These are phyloP conservation scores for Chrysopilus asiliformis DNA, from an alignment of 2,888 invertebrate genomes.

Conservation along the genomic window DNA sequence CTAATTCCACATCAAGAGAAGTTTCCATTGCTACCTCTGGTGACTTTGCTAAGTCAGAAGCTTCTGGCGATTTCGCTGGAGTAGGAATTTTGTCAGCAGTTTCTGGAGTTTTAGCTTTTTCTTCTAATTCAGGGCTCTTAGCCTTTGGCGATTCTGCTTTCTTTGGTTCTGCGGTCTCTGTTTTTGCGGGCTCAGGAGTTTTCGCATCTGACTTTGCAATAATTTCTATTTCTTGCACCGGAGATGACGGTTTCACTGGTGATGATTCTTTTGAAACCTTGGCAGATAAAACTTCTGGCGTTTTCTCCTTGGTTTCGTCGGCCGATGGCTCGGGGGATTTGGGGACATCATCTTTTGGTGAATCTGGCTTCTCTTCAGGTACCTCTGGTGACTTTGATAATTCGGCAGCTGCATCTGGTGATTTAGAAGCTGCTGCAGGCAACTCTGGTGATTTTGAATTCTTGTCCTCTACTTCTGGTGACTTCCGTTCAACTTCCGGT, in stretches of 20 bases:
- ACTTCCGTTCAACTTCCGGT: neutral
- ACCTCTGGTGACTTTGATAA: neutral
- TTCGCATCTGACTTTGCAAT: no score
- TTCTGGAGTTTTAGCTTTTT: neutral
- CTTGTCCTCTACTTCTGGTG: neutral
- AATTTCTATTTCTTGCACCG: neutral
- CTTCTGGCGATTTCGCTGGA: neutral
- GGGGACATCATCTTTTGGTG: conserved; percentile 12
- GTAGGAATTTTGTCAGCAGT: neutral
- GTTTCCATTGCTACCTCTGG: neutral
- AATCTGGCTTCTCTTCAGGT: conserved; percentile 22
- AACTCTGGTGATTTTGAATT: conserved; percentile 1
- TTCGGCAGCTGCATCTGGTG: conserved; percentile 34
- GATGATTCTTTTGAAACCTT: neutral
- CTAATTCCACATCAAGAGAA: conserved; percentile 17
- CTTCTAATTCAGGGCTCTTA: neutral
- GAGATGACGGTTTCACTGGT: neutral
- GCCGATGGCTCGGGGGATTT: conserved; percentile 12
- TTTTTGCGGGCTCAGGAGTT: neutral
- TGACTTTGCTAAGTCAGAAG: neutral
- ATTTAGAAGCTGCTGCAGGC: neutral
- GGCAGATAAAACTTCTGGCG: no score
- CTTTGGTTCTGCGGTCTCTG: neutral
- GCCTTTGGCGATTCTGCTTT: neutral
- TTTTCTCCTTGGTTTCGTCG: no score